A percentile compares a stretch with the other conserved stretches of the same genome.
phyloP scores from a whole-genome alignment of 1,140 invertebrate genomes.

The Drosophila cardini region DNA sequence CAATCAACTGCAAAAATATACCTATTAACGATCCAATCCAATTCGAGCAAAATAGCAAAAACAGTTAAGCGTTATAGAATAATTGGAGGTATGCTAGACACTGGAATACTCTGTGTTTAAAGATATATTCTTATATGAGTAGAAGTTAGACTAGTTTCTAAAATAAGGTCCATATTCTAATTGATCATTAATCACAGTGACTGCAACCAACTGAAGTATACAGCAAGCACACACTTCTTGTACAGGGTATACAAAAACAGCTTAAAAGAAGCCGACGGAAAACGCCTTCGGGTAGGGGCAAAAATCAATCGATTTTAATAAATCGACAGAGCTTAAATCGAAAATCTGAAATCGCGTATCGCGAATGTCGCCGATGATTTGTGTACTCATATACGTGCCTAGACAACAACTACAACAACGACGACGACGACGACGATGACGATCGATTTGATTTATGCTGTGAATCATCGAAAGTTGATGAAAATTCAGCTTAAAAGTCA shows the following conservation, averaged over 20 bases:
- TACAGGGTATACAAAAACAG: background rate
- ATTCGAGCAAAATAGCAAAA: slow-evolving; percentile 34
- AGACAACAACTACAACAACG: slow-evolving; percentile 20
- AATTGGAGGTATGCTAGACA: background rate
- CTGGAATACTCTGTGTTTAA: slow-evolving; percentile 22
- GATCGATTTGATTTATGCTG: slow-evolving; percentile 53
- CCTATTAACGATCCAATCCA: slow-evolving; percentile 58
- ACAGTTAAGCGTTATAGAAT: slow-evolving; percentile 14
- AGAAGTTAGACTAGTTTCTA: too few relatives aligned
- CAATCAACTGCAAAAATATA: slow-evolving; percentile 52
- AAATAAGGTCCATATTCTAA: too few relatives aligned
- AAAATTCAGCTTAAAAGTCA: slow-evolving; percentile 28
- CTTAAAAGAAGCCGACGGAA: background rate
- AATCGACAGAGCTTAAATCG: slow-evolving; percentile 46
- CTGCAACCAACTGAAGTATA: background rate
- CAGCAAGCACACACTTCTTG: background rate
- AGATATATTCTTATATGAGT: too few relatives aligned
- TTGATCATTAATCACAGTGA: too few relatives aligned
- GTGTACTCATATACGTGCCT: slow-evolving; percentile 48
- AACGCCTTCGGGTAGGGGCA: slow-evolving; percentile 11
- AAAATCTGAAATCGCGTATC: slow-evolving; percentile 38
- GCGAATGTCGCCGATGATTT: slow-evolving; percentile 44
- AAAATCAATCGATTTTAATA: slow-evolving; percentile 70
- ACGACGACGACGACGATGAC: slow-evolving; percentile 27
- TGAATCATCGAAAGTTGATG: slow-evolving; percentile 57